Percentiles rank a stretch among this genome's conserved stretches.
These are phyloP conservation scores for Nyctalus aviator DNA, from an alignment of 2,797 vertebrate genomes.

Conservation along the genomic window DNA sequence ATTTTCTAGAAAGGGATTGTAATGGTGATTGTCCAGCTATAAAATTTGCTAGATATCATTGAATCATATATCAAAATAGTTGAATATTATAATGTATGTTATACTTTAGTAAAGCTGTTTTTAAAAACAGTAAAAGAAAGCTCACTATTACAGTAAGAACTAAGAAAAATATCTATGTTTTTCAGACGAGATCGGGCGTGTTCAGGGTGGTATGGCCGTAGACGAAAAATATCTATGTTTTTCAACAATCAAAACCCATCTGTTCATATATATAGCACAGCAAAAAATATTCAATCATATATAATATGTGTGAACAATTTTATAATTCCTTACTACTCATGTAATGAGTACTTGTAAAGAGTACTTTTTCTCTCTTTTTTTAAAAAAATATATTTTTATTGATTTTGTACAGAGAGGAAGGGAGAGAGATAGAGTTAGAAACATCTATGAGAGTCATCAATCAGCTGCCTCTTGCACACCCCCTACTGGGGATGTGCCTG, in stretches of 20 bases:
- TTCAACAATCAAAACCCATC: background rate
- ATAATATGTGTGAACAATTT: conserved; percentile 18
- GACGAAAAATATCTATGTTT: background rate
- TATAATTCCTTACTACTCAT: background rate
- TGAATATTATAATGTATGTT: background rate
- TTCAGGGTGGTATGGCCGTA: no score
- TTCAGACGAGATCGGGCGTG: no score
- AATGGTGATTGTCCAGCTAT: background rate
- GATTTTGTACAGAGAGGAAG: no score
- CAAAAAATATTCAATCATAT: background rate
- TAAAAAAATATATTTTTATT: no score
- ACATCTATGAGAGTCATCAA: no score
- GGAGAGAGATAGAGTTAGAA: no score
- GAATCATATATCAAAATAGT: background rate
- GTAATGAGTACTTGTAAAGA: background rate
- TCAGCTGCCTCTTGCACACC: no score
- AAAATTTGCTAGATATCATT: background rate
- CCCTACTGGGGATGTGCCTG: no score
- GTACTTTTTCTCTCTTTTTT: background rate
- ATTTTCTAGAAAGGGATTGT: background rate
- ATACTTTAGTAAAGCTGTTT: background rate
- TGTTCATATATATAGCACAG: background rate
- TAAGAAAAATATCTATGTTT: background rate
- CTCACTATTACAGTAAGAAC: background rate
- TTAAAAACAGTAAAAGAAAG: background rate